These are phyloP conservation scores for Zosterops pallidus DNA, from an alignment of 2,113 vertebrate genomes.

Conservation along the genomic window DNA sequence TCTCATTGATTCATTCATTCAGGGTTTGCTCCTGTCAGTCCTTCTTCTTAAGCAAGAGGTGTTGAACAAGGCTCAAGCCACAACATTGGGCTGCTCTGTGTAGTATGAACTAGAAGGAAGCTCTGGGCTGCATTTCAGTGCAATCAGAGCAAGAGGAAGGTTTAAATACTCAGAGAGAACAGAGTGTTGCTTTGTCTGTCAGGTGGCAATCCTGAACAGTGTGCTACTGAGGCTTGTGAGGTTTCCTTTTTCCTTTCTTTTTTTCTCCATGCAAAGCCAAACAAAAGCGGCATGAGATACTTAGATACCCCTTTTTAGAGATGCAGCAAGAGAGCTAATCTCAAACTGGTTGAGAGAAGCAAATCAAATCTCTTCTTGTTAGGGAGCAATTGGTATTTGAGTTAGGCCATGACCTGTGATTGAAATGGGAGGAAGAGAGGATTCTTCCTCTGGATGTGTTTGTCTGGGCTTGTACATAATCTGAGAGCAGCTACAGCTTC, in stretches of 20 bases:
- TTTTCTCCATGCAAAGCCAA: background rate
- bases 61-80: background rate
- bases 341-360: background rate
- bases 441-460: background rate
- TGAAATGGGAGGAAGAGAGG: background rate
- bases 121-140: background rate
- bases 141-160: background rate
- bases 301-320: background rate
- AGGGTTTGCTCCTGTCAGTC: background rate
- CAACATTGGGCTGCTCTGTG: fast-evolving
- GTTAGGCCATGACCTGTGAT: background rate
- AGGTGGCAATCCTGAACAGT: background rate
- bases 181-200: background rate
- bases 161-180: background rate
- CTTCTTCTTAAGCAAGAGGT: background rate
- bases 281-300: fast-evolving
- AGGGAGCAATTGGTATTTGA: background rate
- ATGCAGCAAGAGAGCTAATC: background rate
- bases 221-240: background rate
- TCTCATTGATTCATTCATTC: background rate
- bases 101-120: background rate
- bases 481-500: background rate
- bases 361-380: background rate
- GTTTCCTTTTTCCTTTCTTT: background rate
- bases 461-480: background rate